Conservation (phyloP, 2,888 invertebrate species). For the Ormyrus labotus region DNA sequence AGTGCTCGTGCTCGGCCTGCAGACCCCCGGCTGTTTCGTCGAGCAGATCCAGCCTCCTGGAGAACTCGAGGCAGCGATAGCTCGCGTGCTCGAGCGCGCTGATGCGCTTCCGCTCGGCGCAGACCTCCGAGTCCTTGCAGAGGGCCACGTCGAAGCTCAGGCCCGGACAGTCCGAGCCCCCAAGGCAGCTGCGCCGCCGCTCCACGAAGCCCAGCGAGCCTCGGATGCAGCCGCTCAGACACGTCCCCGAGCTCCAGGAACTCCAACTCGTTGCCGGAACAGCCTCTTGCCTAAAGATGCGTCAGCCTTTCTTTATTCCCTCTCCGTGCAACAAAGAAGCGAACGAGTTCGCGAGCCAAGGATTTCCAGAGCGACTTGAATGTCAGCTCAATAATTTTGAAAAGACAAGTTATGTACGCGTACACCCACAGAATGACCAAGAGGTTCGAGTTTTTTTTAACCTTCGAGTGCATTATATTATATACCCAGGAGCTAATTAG, state of each 20-base stretch:
- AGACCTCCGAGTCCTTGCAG: slow-evolving; percentile 82
- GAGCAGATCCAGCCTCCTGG: slow-evolving; percentile 74
- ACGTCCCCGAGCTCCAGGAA: slow-evolving; percentile 80
- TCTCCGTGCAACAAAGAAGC: too few relatives aligned
- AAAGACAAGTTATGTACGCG: too few relatives aligned
- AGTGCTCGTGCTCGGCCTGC: slow-evolving; percentile 85
- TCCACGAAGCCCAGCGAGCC: slow-evolving; percentile 80
- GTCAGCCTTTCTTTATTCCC: too few relatives aligned
- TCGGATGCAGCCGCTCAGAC: slow-evolving; percentile 82
- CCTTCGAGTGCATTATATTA: too few relatives aligned
- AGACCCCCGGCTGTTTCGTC: slow-evolving; percentile 83
- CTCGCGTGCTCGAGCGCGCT: slow-evolving; percentile 78
- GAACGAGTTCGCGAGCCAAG: too few relatives aligned
- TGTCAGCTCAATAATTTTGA: not conserved
- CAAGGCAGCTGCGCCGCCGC: slow-evolving; percentile 78
- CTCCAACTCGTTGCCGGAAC: slow-evolving; percentile 78
- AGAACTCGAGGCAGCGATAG: slow-evolving; percentile 81
- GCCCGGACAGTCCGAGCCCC: slow-evolving; percentile 72
- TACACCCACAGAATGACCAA: too few relatives aligned
- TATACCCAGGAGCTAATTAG: too few relatives aligned
- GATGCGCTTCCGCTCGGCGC: slow-evolving; percentile 60
- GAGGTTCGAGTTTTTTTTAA: too few relatives aligned
- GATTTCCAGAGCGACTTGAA: too few relatives aligned
- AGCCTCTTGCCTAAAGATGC: too few relatives aligned
- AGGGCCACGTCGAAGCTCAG: slow-evolving; percentile 72